A percentile compares a stretch with the other conserved stretches of the same genome.
Evolutionary conservation across 2,888 invertebrate genomes (phyloP).

Genomic region (Onchidella celtica): DNA sequence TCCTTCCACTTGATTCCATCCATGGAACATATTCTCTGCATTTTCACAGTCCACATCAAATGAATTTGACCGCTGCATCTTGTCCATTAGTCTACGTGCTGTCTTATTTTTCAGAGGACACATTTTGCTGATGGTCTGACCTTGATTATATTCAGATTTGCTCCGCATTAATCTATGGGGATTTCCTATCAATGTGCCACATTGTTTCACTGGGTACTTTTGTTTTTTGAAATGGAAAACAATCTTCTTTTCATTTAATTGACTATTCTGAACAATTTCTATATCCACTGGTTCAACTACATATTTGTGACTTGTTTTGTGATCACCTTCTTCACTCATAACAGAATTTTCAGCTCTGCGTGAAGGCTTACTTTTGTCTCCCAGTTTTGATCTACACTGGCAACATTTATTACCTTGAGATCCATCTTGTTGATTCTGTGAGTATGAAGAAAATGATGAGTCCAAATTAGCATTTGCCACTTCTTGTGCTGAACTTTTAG

Average conservation of each 20-base stretch:
- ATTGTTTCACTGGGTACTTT: neutral
- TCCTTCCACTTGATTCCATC: neutral
- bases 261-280: neutral
- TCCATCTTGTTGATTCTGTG: neutral
- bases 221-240: slow-evolving; percentile 23
- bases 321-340: no score
- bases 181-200: neutral
- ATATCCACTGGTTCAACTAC: slow-evolving; percentile 14
- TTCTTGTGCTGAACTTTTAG: neutral
- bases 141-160: neutral
- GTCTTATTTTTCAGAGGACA: neutral
- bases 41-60: slow-evolving; percentile 12
- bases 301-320: neutral
- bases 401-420: neutral
- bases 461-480: neutral
- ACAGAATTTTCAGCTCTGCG: neutral
- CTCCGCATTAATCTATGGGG: neutral
- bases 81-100: slow-evolving; percentile 17
- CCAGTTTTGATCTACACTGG: neutral
- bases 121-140: neutral
- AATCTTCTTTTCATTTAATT: slow-evolving; percentile 20
- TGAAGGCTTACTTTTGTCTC: neutral
- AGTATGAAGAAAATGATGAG: neutral
- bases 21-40: neutral
- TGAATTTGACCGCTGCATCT: slow-evolving; percentile 31